Percentiles rank a stretch among this genome's conserved stretches.
Evolutionary conservation across 1,140 invertebrate species (phyloP).

Genomic region (Drosophila bocki): DNA sequence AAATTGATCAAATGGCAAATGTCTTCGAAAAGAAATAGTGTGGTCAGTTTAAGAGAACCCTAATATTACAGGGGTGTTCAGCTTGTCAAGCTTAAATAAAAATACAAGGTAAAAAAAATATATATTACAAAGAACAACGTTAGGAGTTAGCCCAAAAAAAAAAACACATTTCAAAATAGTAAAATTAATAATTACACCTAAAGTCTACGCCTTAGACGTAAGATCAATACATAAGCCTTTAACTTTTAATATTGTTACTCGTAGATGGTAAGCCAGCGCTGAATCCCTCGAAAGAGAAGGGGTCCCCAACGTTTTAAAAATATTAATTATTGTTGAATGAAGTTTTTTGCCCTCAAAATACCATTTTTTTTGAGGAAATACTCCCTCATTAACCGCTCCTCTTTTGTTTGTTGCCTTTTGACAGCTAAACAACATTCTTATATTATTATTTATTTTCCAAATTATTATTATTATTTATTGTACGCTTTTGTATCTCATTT

Average conservation of each 20-base stretch:
- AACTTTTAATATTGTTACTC: constrained; percentile 51
- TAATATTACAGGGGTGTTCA: constrained; percentile 19
- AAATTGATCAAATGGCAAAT: constrained; percentile 13
- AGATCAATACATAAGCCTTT: constrained; percentile 31
- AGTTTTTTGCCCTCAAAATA: constrained; percentile 34
- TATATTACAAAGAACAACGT: constrained; percentile 40
- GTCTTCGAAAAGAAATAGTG: constrained; percentile 20
- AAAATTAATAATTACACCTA: constrained; percentile 56
- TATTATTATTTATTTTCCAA: constrained; percentile 44
- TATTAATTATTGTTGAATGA: constrained; percentile 39
- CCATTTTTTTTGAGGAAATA: background rate
- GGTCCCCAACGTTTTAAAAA: constrained; percentile 23
- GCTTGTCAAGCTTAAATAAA: constrained; percentile 50
- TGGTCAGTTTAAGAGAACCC: constrained; percentile 9
- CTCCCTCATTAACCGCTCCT: constrained; percentile 1
- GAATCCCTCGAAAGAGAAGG: background rate
- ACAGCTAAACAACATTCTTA: constrained; percentile 25
- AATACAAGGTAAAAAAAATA: constrained; percentile 20
- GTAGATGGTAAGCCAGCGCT: constrained; percentile 27
- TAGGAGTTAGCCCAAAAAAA: constrained; percentile 55
- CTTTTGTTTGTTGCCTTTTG: constrained; percentile 36
- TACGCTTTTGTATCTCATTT: constrained; percentile 49
- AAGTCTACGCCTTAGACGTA: constrained; percentile 30
- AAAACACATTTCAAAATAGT: constrained; percentile 50
- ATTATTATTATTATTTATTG: constrained; percentile 51